Evolutionary conservation across 92 coral and sea anemone genomes (phyloP).

Genomic region (Actinostola sp.): DNA sequence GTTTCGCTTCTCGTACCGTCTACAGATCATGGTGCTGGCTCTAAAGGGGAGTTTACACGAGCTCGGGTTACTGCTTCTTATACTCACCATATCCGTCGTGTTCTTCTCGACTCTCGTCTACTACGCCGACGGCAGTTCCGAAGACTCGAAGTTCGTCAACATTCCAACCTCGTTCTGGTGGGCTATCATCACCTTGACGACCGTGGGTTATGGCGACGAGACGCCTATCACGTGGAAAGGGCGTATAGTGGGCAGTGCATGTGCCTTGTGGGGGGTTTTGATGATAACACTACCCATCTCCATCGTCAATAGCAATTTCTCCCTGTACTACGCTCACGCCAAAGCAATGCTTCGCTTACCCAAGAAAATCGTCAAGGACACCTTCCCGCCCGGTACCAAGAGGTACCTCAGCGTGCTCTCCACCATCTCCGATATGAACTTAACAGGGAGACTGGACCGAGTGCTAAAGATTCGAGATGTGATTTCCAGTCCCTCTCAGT

Average conservation of each 20-base stretch:
- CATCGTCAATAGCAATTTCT: constrained; percentile 79
- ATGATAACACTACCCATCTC: constrained; percentile 80
- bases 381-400: constrained; percentile 65
- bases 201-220: constrained; percentile 92
- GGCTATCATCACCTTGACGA: constrained; percentile 86
- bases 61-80: constrained; percentile 63
- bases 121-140: constrained; percentile 63
- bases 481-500: constrained; percentile 49
- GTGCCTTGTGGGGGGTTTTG: constrained; percentile 81
- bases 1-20: constrained; percentile 72
- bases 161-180: constrained; percentile 88
- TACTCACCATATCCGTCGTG: constrained; percentile 65
- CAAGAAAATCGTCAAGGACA: constrained; percentile 54
- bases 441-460: constrained; percentile 55
- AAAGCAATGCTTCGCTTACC: constrained; percentile 83
- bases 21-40: constrained; percentile 79
- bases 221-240: constrained; percentile 77
- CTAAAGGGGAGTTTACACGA: constrained; percentile 78
- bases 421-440: constrained; percentile 39
- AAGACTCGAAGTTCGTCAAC: constrained; percentile 50
- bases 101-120: constrained; percentile 73
- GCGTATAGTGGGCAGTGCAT: constrained; percentile 72
- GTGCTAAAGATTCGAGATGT: constrained; percentile 32
- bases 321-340: constrained; percentile 78
- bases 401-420: constrained; percentile 54